A percentile compares a stretch with the other conserved stretches of the same genome.
Conservation (phyloP, 1,140 invertebrate genomes). For the Drosophila sp. region DNA sequence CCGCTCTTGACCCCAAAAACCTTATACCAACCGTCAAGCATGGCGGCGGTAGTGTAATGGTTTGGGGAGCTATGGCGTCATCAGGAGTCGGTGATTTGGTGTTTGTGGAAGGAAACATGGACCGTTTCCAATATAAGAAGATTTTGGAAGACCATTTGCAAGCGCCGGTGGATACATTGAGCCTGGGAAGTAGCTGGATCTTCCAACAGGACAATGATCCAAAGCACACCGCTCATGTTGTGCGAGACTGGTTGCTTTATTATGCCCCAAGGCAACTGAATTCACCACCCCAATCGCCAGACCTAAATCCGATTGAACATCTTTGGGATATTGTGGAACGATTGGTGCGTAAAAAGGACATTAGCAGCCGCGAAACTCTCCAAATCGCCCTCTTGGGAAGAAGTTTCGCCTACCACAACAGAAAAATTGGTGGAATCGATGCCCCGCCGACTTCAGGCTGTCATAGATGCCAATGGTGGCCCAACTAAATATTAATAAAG, state of each 20-base stretch:
- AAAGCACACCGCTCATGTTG: slow-evolving; percentile 3
- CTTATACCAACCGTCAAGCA: too few relatives aligned
- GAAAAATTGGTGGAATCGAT: slow-evolving; percentile 1
- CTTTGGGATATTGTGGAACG: slow-evolving; percentile 2
- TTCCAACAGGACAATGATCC: slow-evolving; percentile 5
- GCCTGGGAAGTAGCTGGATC: not conserved
- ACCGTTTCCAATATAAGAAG: not conserved
- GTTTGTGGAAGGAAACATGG: not conserved
- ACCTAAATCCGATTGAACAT: slow-evolving; percentile 1
- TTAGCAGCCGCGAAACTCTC: not conserved
- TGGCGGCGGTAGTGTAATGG: not conserved
- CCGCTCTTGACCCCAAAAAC: too few relatives aligned
- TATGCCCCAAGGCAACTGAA: too few relatives aligned
- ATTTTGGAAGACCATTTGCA: not conserved
- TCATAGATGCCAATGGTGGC: not conserved
- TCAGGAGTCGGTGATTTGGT: not conserved
- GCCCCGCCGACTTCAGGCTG: slow-evolving; percentile 4
- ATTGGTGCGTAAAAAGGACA: not conserved
- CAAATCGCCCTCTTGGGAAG: not conserved
- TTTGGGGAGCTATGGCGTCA: slow-evolving; percentile 1
- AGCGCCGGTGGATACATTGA: not conserved
- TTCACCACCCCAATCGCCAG: slow-evolving; percentile 4
- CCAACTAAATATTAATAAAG: not conserved
- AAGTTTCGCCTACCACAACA: not conserved
- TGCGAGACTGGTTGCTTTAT: not conserved